phyloP scores from a whole-genome alignment of 1,140 invertebrate species.

The Telenomus remus region DNA sequence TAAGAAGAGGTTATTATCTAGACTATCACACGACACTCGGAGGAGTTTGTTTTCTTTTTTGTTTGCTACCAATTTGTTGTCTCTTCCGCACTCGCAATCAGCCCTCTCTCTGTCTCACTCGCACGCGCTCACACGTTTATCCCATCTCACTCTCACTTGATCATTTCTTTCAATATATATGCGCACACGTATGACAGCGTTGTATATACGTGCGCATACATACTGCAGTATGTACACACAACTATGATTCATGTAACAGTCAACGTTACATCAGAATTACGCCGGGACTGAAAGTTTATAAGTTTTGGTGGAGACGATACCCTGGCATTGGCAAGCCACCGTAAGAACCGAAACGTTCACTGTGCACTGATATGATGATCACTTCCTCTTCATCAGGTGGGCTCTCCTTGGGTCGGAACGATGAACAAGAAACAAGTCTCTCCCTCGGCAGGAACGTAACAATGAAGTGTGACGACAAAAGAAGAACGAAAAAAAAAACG shows the following conservation, averaged over 20 bases:
- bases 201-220: constrained; percentile 25
- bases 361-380: constrained; percentile 58
- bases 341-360: constrained; percentile 45
- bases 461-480: neutral
- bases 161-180: constrained; percentile 42
- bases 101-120: constrained; percentile 11
- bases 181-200: constrained; percentile 12
- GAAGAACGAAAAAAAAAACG: neutral
- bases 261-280: constrained; percentile 51
- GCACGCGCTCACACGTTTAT: neutral
- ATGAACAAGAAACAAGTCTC: neutral
- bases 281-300: constrained; percentile 50
- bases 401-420: neutral
- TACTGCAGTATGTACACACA: constrained; percentile 39
- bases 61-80: constrained; percentile 1
- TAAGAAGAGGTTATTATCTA: constrained; percentile 59
- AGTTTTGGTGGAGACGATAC: constrained; percentile 49
- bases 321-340: constrained; percentile 46
- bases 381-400: constrained; percentile 19
- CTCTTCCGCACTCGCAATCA: constrained; percentile 1
- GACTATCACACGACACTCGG: constrained; percentile 57
- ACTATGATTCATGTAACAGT: constrained; percentile 47
- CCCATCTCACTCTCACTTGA: neutral
- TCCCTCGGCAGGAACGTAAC: neutral
- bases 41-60: constrained; percentile 32